These are phyloP conservation scores for Amyelois transitella DNA, from an alignment of 1,140 invertebrate species.

Conservation along the genomic window DNA sequence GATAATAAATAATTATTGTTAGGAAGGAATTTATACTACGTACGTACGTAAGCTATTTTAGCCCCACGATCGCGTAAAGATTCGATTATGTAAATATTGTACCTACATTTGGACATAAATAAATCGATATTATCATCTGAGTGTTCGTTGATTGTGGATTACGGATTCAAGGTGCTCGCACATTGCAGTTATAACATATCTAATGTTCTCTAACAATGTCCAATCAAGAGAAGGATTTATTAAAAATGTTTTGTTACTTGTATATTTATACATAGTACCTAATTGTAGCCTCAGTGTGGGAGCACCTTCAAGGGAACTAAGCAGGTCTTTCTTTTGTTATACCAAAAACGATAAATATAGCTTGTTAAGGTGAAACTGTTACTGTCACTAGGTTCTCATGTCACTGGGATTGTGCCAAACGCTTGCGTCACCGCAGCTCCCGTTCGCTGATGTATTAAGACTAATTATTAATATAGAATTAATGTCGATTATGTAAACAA, in stretches of 20 bases:
- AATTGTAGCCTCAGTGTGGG: background rate
- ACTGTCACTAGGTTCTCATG: conserved; percentile 34
- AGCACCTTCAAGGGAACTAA: conserved; percentile 17
- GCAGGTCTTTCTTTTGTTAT: conserved; percentile 23
- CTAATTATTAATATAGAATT: conserved; percentile 47
- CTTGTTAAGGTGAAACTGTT: conserved; percentile 24
- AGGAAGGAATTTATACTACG: conserved; percentile 66
- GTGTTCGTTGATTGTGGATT: background rate
- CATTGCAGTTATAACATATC: background rate
- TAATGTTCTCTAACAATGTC: background rate
- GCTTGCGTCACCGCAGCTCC: conserved; percentile 46
- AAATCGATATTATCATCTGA: conserved; percentile 9
- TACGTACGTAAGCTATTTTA: conserved; percentile 62
- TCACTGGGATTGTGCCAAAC: conserved; percentile 70
- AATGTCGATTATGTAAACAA: conserved; percentile 44
- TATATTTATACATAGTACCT: background rate
- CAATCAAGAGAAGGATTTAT: background rate
- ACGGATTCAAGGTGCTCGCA: background rate
- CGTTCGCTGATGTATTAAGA: conserved; percentile 52
- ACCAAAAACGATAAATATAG: conserved; percentile 22
- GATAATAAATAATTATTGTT: conserved; percentile 62
- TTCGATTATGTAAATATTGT: conserved; percentile 62
- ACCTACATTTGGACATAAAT: conserved; percentile 44
- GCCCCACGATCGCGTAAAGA: conserved; percentile 39
- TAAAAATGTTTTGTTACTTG: background rate